Evolutionary conservation across 1,140 invertebrate genomes (phyloP), one percentile per base, ranked within the genome.

Genomic region (Drosophila parabipectinata): DNA sequence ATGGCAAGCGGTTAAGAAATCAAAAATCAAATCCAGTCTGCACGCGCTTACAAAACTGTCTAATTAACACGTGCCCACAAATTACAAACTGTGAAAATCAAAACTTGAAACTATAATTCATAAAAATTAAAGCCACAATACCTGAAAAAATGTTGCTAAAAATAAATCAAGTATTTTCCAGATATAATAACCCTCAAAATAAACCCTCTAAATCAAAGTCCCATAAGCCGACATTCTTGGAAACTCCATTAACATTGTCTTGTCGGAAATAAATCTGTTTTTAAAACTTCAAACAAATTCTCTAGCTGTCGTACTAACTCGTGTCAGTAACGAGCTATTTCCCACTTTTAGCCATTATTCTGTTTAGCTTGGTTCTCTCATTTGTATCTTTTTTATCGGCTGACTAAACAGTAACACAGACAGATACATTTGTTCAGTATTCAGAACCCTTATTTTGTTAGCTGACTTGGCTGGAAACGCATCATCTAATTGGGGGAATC

Each of bases 31-130:
- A 45, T 10, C 47, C 7, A 53, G 24, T 28, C 62, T 71, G 53
- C 68, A 85, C 66, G 61, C 62, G 60, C 81, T 66, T 66, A 69
- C 67, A 76, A 83, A 63, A 87, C 57, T 68, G 73, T 88, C 61
- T 78, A 55, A 81, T 85, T 85, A 87, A 78, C 73, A 85, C 82
- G 73, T 87, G 81, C 54, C 61, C 64, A 67, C 59, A 74, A 84
- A 77, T 73, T 85, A 69, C 72, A 56, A 61, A 66, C 51, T 37
- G 34, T 37, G 44, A 48, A n/a, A 59, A 69, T 61, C 56, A 48
- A 74, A 54, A 44, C 39, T 45, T n/a, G 7, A 54, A 78, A 67
- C 56, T 47, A 54, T 60, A 39, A 71, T 75, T 26, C 32, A 59
- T 30, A 37, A 37, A 44, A 53, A 41, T 41, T 32, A 52, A 64